Base-by-base conservation (phyloP, 2,113 vertebrate genomes). In the Microtus montanus region DNA sequence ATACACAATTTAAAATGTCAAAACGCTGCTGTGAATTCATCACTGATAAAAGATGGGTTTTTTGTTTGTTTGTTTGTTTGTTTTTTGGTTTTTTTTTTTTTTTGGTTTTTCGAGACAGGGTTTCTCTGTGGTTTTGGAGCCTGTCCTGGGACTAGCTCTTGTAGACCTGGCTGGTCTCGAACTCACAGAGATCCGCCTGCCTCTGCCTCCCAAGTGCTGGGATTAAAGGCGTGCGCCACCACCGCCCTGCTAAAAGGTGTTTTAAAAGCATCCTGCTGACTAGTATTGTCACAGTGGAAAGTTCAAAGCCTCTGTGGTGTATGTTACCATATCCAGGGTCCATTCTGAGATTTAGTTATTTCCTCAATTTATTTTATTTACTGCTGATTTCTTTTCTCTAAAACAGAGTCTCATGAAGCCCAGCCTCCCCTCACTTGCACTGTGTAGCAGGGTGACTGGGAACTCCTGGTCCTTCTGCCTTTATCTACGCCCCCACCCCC, bases 341-440 rank as follows among this genome's bases (percentile, higher is more conserved):
- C 44, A 8, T 70, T 77, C 30, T 74, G 84, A 89, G 75, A 28
- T 61, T 93, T 33, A 70, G 13, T 82, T 77, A 94, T 79, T 92
- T 41, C 74, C 61, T 89, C 84, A n/a, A 78, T 93, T 38, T 2
- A 47, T 93, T 79, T 94, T 87, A 35, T 9, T 49, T 86, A 86
- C 63, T 68, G 9, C 66, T 66, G 7, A 20, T 47, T 66, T 22
- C 19, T 86, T 44, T 68, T 49, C 64, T 86, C 49, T 86, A 49
- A 86, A 64, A 13, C 33, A 35, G 63, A 41, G 28, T 66, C 63
- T 85, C 41, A 4, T n/a, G 44, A 35, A n/a, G 63, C 44, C 15
- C 83, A 49, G 38, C 30, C 30, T 68, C 17, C 30, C 38, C 61
- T 64, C 24, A 1, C 61, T 64, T 24, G 1, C 2, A 33, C 14